Evolutionary conservation across 2,797 vertebrate species (phyloP).

Genomic region (Falco cherrug): DNA sequence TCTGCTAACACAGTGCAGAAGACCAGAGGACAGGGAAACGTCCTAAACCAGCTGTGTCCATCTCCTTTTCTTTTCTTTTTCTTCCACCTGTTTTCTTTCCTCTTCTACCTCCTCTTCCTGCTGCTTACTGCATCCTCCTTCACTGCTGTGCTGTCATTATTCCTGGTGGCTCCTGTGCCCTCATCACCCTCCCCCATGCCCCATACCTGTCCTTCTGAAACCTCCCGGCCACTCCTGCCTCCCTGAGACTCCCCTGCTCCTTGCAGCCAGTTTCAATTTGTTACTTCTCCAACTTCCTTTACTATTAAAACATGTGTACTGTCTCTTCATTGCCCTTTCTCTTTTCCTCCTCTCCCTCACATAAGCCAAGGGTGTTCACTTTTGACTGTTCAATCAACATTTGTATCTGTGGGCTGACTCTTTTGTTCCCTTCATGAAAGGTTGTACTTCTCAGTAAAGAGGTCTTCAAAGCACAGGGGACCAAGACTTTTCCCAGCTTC

Average conservation of each 20-base stretch:
- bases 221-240: neutral
- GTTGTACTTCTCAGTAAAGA: neutral
- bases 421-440: neutral
- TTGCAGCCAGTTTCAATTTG: rapidly evolving
- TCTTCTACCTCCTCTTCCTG: neutral
- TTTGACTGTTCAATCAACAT: neutral
- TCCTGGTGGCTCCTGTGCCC: neutral
- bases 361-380: neutral
- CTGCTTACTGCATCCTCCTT: neutral
- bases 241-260: neutral
- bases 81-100: neutral
- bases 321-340: neutral
- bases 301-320: neutral
- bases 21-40: neutral
- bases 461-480: neutral
- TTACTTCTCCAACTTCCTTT: neutral
- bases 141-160: neutral
- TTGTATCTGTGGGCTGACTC: rapidly evolving
- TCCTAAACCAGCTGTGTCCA: neutral
- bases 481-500: neutral
- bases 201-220: neutral
- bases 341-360: neutral
- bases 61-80: neutral
- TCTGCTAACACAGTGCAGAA: neutral
- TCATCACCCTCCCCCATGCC: neutral